A percentile compares a stretch with the other conserved stretches of the same genome.
phyloP scores from a whole-genome alignment of 2,113 vertebrate genomes.

The Microcebus lehilahytsara region DNA sequence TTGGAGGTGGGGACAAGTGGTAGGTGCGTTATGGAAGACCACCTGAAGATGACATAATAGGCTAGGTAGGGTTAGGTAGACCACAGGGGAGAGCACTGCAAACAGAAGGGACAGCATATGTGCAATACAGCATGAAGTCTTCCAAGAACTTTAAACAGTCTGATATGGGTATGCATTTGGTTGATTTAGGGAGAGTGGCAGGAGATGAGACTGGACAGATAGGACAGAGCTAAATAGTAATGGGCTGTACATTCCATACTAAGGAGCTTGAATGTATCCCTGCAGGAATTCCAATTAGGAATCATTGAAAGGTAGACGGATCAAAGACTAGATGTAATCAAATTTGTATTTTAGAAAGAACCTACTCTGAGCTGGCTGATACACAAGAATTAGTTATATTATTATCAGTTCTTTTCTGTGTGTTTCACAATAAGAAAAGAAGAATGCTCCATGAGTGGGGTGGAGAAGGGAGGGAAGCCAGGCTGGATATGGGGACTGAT shows the following conservation, averaged over 20 bases:
- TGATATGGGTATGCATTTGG: neutral
- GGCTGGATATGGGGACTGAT: neutral
- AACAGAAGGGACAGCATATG: neutral
- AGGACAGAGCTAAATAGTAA: neutral
- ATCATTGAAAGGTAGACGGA: neutral
- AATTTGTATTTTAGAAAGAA: neutral
- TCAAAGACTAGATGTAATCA: neutral
- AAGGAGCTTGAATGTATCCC: neutral
- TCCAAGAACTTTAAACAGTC: neutral
- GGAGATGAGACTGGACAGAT: neutral
- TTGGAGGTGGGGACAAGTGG: neutral
- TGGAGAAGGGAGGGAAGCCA: neutral
- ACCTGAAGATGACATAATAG: neutral
- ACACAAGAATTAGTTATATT: neutral
- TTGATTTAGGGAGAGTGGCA: neutral
- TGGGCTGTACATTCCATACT: neutral
- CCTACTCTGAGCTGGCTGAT: neutral
- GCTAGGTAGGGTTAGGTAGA: neutral
- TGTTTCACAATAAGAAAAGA: neutral
- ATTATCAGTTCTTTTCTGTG: neutral
- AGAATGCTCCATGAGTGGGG: neutral
- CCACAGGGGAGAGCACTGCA: neutral
- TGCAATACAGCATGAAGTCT: neutral
- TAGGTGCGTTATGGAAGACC: neutral
- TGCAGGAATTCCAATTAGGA: neutral